A percentile compares a stretch with the other conserved stretches of the same genome.
Conservation (phyloP, 2,797 vertebrate species). For the Lemur catta region DNA sequence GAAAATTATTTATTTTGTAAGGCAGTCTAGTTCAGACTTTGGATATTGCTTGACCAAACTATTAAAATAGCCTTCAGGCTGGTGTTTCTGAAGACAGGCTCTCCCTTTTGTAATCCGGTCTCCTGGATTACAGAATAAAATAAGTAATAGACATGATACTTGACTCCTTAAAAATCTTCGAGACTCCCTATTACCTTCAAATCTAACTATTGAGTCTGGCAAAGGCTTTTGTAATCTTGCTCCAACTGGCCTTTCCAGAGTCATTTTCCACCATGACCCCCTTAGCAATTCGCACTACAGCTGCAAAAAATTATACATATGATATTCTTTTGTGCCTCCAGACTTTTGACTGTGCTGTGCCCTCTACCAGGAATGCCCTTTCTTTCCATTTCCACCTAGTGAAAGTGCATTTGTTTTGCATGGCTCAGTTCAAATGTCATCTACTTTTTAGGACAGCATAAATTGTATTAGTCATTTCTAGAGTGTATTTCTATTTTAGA, state of each 20-base stretch:
- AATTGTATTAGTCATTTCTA: not conserved
- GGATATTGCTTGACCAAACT: not conserved
- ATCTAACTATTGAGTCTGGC: not conserved
- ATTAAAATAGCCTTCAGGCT: not conserved
- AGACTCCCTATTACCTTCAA: not conserved
- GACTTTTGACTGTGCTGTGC: not conserved
- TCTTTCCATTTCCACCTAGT: not conserved
- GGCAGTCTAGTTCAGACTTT: not conserved
- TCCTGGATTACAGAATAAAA: not conserved
- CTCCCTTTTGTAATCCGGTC: not conserved
- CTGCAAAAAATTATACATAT: not conserved
- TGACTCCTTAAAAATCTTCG: slow-evolving; percentile 15
- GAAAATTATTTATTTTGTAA: not conserved
- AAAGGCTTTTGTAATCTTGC: not conserved
- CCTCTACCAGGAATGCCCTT: not conserved
- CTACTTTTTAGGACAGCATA: not conserved
- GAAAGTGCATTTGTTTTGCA: not conserved
- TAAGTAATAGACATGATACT: not conserved
- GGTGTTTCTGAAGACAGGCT: not conserved
- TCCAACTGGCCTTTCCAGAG: not conserved
- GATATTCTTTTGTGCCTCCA: not conserved
- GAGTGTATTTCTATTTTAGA: not conserved
- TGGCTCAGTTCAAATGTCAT: not conserved
- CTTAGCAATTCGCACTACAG: not conserved
- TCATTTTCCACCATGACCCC: not conserved